These are phyloP conservation scores for Pseudopleuronectes americanus DNA, from an alignment of 2,797 vertebrate species.

Conservation along the genomic window DNA sequence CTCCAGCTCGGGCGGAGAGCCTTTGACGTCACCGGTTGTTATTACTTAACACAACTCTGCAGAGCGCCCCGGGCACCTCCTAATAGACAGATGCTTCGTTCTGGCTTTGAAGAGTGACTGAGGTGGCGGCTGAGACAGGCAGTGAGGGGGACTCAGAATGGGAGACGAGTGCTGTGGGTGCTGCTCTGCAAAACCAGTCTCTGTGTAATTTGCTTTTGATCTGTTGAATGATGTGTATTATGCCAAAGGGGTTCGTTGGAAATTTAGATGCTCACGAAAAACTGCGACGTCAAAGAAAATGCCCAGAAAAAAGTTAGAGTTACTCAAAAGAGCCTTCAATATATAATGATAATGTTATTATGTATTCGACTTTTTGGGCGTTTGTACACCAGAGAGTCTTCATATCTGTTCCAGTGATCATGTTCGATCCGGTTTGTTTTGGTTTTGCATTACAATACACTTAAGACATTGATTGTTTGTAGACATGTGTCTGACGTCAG, in stretches of 20 bases:
- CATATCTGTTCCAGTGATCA: no score
- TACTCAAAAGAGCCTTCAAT: background rate
- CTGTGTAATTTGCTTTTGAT: constrained; percentile 1
- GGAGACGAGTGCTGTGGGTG: constrained; percentile 23
- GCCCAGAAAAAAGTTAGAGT: background rate
- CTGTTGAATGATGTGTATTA: background rate
- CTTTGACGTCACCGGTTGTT: constrained; percentile 83
- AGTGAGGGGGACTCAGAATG: constrained; percentile 25
- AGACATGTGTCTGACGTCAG: background rate
- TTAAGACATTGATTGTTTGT: background rate
- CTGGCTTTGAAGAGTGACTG: constrained; percentile 74
- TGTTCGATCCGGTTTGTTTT: no score
- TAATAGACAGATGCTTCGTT: constrained; percentile 77
- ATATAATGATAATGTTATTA: background rate
- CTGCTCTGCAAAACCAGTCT: constrained; percentile 2
- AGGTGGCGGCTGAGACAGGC: constrained; percentile 55
- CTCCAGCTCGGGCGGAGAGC: constrained; percentile 69
- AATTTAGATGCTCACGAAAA: constrained; percentile 9
- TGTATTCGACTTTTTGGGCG: no score
- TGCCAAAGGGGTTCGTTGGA: background rate
- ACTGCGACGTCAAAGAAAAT: background rate
- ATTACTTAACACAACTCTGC: constrained; percentile 83
- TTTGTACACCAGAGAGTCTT: no score
- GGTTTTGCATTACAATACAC: no score
- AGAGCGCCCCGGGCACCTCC: constrained; percentile 73